A percentile compares a stretch with the other conserved stretches of the same genome.
These are phyloP conservation scores for Pachypeltis micranthus DNA, from an alignment of 1,140 invertebrate species.

Conservation along the genomic window DNA sequence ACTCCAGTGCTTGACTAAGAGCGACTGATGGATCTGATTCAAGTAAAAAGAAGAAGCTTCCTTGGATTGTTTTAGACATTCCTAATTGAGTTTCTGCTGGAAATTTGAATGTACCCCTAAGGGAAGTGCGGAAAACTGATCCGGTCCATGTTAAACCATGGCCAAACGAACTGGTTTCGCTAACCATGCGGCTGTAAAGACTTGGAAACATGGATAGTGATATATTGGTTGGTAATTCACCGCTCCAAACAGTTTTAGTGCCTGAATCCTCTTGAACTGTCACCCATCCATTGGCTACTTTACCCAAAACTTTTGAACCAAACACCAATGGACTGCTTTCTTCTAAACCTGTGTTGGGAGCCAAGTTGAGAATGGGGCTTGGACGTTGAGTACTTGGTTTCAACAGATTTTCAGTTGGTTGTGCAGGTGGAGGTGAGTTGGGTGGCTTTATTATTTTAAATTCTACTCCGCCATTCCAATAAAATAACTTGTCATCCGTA, in stretches of 20 bases:
- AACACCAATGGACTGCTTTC: background rate
- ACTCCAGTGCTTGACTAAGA: background rate
- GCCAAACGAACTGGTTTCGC: constrained; percentile 1
- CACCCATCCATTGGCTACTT: constrained; percentile 10
- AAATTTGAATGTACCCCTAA: constrained; percentile 17
- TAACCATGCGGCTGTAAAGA: too few relatives aligned
- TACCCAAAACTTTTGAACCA: background rate
- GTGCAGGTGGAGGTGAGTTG: background rate
- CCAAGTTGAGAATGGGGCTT: too few relatives aligned
- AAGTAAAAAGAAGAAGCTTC: constrained; percentile 12
- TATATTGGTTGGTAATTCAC: constrained; percentile 13
- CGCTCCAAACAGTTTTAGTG: constrained; percentile 19
- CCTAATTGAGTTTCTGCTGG: constrained; percentile 17
- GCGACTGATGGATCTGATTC: background rate
- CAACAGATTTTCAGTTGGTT: background rate
- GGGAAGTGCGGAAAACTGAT: constrained; percentile 11
- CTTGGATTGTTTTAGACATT: constrained; percentile 19
- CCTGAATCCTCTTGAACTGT: background rate
- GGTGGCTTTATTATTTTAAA: constrained; percentile 18
- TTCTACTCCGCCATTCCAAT: constrained; percentile 19
- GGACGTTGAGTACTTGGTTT: background rate
- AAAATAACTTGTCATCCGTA: constrained; percentile 16
- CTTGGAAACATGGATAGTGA: constrained; percentile 19
- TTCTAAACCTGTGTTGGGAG: too few relatives aligned
- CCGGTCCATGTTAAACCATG: constrained; percentile 21